Evolutionary conservation across 1,140 invertebrate genomes (phyloP).

Genomic region (Stenopsyche tienmushanensis): DNA sequence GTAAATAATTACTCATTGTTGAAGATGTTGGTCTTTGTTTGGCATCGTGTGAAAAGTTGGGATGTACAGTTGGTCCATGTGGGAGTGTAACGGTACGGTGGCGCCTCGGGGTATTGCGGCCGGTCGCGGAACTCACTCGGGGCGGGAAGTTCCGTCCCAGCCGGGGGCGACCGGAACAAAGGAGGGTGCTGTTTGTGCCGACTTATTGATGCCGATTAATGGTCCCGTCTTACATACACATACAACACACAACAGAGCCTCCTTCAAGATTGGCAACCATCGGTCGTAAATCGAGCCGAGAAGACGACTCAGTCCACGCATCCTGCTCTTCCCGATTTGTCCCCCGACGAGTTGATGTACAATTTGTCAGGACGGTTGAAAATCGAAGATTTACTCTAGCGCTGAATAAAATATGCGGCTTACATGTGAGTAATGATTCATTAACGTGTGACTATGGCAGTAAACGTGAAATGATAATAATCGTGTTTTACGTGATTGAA

Average conservation of each 20-base stretch:
- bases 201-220: conserved; percentile 30
- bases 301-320: neutral
- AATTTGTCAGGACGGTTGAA: too few species aligned
- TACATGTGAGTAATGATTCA: too few species aligned
- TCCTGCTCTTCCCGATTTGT: too few species aligned
- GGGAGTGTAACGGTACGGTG: neutral
- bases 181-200: conserved; percentile 15
- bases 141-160: conserved; percentile 8
- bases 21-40: too few species aligned
- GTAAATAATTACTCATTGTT: too few species aligned
- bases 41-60: neutral
- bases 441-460: too few species aligned
- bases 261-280: conserved; percentile 3
- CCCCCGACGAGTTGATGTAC: too few species aligned
- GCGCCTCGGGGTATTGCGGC: conserved; percentile 14
- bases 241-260: neutral
- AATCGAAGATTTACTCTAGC: neutral
- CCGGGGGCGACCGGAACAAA: conserved; percentile 13
- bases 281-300: neutral
- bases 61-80: neutral
- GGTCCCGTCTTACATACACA: conserved; percentile 6
- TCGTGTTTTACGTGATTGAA: neutral
- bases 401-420: neutral
- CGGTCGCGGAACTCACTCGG: too few species aligned
- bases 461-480: too few species aligned